Percentiles rank a stretch among this genome's conserved stretches.
Evolutionary conservation across 2,113 vertebrate species (phyloP).

Genomic region (Nansenia antarctica): DNA sequence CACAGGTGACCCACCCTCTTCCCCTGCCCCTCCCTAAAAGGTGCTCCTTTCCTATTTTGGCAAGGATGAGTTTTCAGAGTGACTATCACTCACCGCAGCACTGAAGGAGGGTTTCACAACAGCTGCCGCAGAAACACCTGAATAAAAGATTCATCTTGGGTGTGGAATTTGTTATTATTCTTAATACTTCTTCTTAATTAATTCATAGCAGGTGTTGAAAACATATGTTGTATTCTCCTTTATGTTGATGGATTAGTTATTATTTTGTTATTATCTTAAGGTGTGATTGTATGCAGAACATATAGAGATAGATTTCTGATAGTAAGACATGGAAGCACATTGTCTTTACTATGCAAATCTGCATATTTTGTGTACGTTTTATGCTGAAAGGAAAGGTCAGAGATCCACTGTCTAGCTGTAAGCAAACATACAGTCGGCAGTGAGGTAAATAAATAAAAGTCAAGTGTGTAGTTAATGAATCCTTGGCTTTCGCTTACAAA

Average conservation of each 20-base stretch:
- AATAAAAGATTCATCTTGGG: conserved; percentile 15
- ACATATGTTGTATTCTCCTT: not conserved
- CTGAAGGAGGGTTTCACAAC: not conserved
- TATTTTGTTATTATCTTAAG: no score
- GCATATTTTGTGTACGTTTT: not conserved
- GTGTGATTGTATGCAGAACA: not conserved
- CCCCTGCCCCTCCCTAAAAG: not conserved
- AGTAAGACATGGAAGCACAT: not conserved
- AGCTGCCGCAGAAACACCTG: conserved; percentile 22
- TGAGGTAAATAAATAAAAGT: conserved; percentile 20
- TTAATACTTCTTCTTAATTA: not conserved
- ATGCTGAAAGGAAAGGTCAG: not conserved
- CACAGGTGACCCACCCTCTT: not conserved
- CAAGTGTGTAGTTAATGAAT: conserved; percentile 41
- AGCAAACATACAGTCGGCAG: not conserved
- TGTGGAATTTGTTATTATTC: not conserved
- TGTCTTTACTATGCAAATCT: not conserved
- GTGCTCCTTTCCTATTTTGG: not conserved
- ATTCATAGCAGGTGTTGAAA: not conserved
- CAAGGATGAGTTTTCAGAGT: not conserved
- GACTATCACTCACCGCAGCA: not conserved
- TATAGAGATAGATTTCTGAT: not conserved
- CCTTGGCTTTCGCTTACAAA: conserved; percentile 40
- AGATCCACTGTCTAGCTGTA: not conserved
- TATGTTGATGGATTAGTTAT: not conserved